A percentile compares a stretch with the other conserved stretches of the same genome.
Evolutionary conservation across 2,888 invertebrate species (phyloP).

Genomic region (Lasioglossum marginatum): DNA sequence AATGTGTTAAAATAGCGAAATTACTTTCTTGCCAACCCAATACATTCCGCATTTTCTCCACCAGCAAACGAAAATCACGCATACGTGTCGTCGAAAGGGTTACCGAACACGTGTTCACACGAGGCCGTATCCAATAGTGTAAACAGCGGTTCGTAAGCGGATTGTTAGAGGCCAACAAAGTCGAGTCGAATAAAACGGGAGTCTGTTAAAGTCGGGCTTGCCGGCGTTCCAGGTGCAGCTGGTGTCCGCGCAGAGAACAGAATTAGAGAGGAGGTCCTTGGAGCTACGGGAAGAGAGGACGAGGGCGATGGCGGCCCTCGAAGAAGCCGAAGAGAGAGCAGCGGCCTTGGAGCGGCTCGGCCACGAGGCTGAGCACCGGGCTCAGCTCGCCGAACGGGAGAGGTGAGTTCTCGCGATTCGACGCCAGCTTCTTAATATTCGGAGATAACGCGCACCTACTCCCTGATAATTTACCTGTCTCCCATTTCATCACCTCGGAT

Average conservation of each 20-base stretch:
- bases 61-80: neutral
- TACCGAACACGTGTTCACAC: neutral
- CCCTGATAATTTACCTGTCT: conserved; percentile 5
- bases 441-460: conserved; percentile 18
- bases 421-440: conserved; percentile 14
- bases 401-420: conserved; percentile 84
- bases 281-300: conserved; percentile 92
- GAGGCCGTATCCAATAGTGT: neutral
- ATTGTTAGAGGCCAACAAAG: conserved; percentile 10
- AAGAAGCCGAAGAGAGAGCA: conserved; percentile 96
- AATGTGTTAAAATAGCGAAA: no score
- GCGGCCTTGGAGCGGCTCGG: conserved; percentile 91
- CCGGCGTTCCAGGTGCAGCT: conserved; percentile 87
- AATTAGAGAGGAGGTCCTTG: conserved; percentile 93
- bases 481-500: neutral
- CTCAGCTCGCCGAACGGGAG: conserved; percentile 81
- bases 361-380: conserved; percentile 85
- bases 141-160: neutral
- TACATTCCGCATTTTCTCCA: neutral
- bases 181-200: conserved; percentile 9
- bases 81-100: neutral
- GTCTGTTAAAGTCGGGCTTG: conserved; percentile 1
- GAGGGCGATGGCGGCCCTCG: conserved; percentile 91
- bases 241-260: conserved; percentile 92
- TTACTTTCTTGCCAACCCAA: no score